phyloP scores from a whole-genome alignment of 2,113 vertebrate species.

The Oncorhynchus tshawytscha region DNA sequence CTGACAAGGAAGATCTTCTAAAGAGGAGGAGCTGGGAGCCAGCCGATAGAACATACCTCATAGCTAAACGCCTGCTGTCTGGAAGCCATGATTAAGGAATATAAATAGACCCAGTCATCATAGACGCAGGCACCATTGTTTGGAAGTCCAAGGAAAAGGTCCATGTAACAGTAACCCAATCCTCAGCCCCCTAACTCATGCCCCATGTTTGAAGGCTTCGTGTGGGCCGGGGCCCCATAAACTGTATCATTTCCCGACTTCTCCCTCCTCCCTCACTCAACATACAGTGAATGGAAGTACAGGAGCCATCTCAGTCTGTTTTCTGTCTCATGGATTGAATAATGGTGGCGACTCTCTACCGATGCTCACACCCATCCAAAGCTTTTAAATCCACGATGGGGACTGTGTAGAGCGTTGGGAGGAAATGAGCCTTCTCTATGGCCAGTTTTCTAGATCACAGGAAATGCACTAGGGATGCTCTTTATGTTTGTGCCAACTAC shows the following conservation, averaged over 20 bases:
- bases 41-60: not conserved
- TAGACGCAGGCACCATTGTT: not conserved
- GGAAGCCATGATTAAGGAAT: not conserved
- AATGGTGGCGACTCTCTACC: too few relatives aligned
- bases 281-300: too few relatives aligned
- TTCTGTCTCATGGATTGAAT: too few relatives aligned
- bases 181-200: not conserved
- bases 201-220: not conserved
- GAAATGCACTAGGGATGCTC: not conserved
- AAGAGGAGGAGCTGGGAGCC: too few relatives aligned
- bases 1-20: not conserved
- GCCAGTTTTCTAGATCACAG: not conserved
- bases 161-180: too few relatives aligned
- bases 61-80: not conserved
- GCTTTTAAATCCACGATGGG: too few relatives aligned
- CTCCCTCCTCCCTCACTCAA: not conserved
- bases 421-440: too few relatives aligned
- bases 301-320: too few relatives aligned
- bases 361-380: too few relatives aligned
- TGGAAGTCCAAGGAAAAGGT: not conserved
- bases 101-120: not conserved
- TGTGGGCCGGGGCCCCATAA: not conserved
- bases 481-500: not conserved
- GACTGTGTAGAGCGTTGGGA: too few relatives aligned
- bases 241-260: not conserved